These are phyloP conservation scores for Acanthis flammea DNA, from an alignment of 2,797 vertebrate genomes.

Conservation along the genomic window DNA sequence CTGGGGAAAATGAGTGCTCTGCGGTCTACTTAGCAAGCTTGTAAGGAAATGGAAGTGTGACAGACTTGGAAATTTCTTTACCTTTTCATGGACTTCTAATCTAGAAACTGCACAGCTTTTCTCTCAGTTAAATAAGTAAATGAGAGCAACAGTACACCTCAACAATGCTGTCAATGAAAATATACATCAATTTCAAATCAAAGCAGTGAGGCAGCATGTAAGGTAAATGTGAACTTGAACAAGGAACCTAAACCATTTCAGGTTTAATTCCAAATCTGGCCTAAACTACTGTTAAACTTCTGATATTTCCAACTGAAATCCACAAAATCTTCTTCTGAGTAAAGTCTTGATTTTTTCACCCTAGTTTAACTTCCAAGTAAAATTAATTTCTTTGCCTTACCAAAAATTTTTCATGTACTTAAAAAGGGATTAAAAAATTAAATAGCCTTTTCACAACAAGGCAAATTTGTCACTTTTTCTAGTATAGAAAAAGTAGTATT, in stretches of 20 bases:
- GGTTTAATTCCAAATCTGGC: neutral
- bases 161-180: neutral
- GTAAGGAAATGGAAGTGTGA: neutral
- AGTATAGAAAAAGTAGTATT: neutral
- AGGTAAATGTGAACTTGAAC: neutral
- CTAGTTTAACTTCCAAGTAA: neutral
- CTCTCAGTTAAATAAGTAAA: neutral
- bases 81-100: neutral
- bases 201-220: neutral
- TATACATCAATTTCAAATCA: fast-evolving
- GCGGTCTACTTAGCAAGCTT: neutral
- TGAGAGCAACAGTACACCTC: neutral
- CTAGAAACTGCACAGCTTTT: neutral
- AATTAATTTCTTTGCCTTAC: neutral
- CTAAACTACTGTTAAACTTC: neutral
- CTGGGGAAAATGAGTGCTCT: neutral
- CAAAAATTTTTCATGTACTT: neutral
- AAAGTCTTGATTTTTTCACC: neutral
- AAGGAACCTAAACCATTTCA: neutral
- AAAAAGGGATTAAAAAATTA: neutral
- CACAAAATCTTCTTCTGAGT: neutral
- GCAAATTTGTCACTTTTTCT: neutral
- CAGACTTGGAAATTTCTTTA: neutral
- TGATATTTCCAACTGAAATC: neutral
- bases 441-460: neutral